Percentiles rank a stretch among this genome's conserved stretches.
phyloP scores from a whole-genome alignment of 2,113 vertebrate genomes.

The Petrocephalus zakoni region DNA sequence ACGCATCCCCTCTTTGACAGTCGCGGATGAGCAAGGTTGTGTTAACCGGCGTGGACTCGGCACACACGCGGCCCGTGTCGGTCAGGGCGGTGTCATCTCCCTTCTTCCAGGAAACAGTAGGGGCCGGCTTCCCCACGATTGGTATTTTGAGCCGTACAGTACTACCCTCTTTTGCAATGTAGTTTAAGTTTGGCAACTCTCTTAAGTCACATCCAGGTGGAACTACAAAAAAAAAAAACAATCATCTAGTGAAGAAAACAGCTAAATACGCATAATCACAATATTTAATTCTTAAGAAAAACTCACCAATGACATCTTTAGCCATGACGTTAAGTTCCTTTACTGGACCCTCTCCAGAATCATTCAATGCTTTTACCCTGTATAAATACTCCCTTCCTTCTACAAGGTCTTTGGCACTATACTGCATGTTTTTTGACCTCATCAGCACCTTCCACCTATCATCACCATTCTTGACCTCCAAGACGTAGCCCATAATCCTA shows the following conservation, averaged over 20 bases:
- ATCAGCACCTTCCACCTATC: conserved; percentile 89
- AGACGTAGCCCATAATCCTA: conserved; percentile 80
- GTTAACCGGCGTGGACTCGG: conserved; percentile 83
- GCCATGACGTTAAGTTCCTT: conserved; percentile 78
- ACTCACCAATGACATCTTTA: conserved; percentile 86
- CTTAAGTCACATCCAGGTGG: conserved; percentile 82
- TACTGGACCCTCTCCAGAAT: conserved; percentile 76
- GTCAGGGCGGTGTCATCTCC: conserved; percentile 81
- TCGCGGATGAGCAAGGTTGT: conserved; percentile 88
- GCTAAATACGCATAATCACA: not conserved
- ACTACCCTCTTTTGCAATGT: conserved; percentile 89
- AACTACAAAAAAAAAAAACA: conserved; percentile 54
- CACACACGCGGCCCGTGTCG: conserved; percentile 80
- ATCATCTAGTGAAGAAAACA: not conserved
- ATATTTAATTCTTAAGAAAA: conserved; percentile 19
- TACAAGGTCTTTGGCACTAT: conserved; percentile 78
- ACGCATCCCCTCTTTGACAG: conserved; percentile 89
- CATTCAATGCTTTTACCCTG: conserved; percentile 85
- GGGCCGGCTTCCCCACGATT: conserved; percentile 83
- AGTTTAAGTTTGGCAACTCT: conserved; percentile 83
- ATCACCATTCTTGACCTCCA: conserved; percentile 78
- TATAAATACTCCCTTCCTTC: conserved; percentile 88
- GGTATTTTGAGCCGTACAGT: conserved; percentile 91
- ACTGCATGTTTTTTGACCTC: conserved; percentile 84
- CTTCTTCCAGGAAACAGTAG: conserved; percentile 89